Base-by-base conservation (phyloP, 2,888 invertebrate genomes). In the Coronaproctus castanopsis region DNA sequence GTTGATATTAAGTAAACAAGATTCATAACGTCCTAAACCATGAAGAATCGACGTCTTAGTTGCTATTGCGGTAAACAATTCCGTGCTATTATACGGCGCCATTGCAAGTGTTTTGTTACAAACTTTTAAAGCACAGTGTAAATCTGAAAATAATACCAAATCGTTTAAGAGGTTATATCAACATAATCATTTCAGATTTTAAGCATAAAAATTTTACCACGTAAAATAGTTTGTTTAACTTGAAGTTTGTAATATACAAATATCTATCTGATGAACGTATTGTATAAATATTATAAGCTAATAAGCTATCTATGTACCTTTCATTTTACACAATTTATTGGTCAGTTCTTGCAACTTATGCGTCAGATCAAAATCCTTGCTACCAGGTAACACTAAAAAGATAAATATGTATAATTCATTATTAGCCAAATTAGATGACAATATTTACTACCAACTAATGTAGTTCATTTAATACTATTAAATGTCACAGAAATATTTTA, bases 1-100 rank as follows among this genome's bases (percentile, higher is more conserved):
- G 20, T 78, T 72, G 24, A 83, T 77, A 69, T 85, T 85, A 62
- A 73, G 70, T 22, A 84, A 66, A 65, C 82, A 80, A 70, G 81
- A 82, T 74, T 79, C 68, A 70, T 75, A 82, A 66, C 74, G 74
- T 61, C 14, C 14, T 14, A 36, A 8, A 14, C 8, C 36, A 36
- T 36, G 14, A 36, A 36, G 36, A 36, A 36, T 36, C 14, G 36
- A 36, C 36, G 36, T 36, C 36, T 36, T 36, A 14, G 8, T 36
- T 5, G 36, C 36, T 36, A 36, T 36, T 36, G 36, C 36, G 14
- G 36, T 36, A 14, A 36, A 36, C 36, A 36, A 14, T 36, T 36
- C 36, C 14, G 36, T 36, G 14, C 36, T 36, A 36, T 36, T 36
- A 36, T 36, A 36, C 5, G 36, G 36, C 5, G 36, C 36, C 36